phyloP scores from a whole-genome alignment of 2,888 invertebrate genomes.

The Allophyes oxyacanthae region DNA sequence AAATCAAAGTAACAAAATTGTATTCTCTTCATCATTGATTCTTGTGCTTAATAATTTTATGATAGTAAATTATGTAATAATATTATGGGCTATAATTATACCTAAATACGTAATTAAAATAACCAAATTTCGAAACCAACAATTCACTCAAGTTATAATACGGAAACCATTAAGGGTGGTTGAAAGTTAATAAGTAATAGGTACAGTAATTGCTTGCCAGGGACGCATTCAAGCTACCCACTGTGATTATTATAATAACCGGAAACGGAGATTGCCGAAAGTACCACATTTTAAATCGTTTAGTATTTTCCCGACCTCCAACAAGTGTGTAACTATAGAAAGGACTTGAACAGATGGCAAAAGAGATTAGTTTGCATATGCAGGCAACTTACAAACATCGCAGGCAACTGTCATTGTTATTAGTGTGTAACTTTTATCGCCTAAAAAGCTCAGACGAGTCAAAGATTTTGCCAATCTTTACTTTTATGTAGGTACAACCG shows the following conservation, averaged over 20 bases:
- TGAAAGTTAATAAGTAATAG: constrained; percentile 78
- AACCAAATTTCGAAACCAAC: constrained; percentile 67
- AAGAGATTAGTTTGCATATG: no score
- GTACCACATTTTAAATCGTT: no score
- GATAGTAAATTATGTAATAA: neutral
- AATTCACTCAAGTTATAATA: constrained; percentile 68
- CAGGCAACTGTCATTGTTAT: no score
- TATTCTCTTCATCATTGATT: neutral
- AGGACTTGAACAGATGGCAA: neutral
- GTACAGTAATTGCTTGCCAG: constrained; percentile 74
- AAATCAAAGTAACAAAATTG: no score
- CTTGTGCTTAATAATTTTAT: no score
- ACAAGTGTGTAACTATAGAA: neutral
- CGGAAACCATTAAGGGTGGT: constrained; percentile 79
- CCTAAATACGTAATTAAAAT: constrained; percentile 50
- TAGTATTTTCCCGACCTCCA: neutral
- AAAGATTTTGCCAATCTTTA: no score
- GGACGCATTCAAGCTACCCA: constrained; percentile 53
- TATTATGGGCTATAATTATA: neutral
- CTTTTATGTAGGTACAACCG: no score
- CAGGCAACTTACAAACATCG: no score
- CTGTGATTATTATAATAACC: constrained; percentile 1
- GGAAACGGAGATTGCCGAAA: no score
- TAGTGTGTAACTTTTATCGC: no score
- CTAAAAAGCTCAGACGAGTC: no score